phyloP scores from a whole-genome alignment of 2,888 invertebrate species.

The Brassicogethes aeneus region DNA sequence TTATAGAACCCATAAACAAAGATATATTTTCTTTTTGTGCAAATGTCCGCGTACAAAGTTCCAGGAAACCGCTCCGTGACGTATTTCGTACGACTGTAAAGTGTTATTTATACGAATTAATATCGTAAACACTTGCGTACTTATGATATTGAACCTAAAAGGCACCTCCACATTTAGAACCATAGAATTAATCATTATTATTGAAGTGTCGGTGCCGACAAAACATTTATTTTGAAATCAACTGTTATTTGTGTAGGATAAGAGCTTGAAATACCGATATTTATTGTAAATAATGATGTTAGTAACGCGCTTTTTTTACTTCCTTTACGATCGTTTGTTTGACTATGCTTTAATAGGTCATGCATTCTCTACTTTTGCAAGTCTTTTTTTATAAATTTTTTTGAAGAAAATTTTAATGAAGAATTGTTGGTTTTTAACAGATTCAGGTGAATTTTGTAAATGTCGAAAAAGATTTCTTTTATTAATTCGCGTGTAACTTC shows the following conservation, averaged over 20 bases:
- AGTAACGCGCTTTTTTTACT: too few relatives aligned
- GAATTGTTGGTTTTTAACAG: too few relatives aligned
- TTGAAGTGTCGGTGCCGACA: not conserved
- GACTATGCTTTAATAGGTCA: too few relatives aligned
- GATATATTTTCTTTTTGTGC: not conserved
- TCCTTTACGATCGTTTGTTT: too few relatives aligned
- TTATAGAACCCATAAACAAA: not conserved
- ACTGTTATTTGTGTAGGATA: slow-evolving; percentile 1
- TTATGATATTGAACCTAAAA: not conserved
- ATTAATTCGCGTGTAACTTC: too few relatives aligned
- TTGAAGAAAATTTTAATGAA: too few relatives aligned
- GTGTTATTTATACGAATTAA: not conserved
- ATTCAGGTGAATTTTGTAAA: too few relatives aligned
- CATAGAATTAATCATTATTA: not conserved
- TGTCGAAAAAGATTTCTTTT: too few relatives aligned
- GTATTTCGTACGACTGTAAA: not conserved
- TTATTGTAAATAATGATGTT: not conserved
- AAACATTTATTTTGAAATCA: not conserved
- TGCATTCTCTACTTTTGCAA: too few relatives aligned
- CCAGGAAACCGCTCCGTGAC: not conserved
- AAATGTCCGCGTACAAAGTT: not conserved
- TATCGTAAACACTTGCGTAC: not conserved
- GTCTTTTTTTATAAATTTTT: too few relatives aligned
- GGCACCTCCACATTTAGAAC: not conserved
- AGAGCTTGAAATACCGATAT: not conserved